Percentiles rank a stretch among this genome's conserved stretches.
Conservation (phyloP, 2,113 vertebrate species). For the Pelusios castaneus region DNA sequence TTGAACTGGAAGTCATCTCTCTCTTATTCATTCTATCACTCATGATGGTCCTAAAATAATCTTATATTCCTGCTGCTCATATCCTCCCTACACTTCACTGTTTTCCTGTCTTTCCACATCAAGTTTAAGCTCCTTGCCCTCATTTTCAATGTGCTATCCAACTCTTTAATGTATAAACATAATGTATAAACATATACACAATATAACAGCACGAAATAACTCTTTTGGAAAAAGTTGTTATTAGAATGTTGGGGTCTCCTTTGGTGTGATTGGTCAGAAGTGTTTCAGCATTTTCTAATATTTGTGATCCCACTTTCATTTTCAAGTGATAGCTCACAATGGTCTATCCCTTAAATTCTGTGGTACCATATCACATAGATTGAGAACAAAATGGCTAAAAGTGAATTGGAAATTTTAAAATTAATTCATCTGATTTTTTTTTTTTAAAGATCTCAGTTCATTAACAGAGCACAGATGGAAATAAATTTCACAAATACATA, state of each 20-base stretch:
- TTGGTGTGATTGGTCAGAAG: not conserved
- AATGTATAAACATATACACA: not conserved
- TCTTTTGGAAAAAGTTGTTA: not conserved
- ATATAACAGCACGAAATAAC: not conserved
- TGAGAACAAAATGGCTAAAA: not conserved
- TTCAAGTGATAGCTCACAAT: not conserved
- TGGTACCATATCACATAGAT: not conserved
- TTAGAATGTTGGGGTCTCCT: not conserved
- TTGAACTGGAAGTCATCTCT: not conserved
- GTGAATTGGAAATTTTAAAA: not conserved
- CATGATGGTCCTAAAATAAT: not conserved
- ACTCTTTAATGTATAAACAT: not conserved
- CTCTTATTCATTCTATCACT: not conserved
- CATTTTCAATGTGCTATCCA: not conserved
- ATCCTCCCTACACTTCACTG: not conserved
- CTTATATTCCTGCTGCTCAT: not conserved
- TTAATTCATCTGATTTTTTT: not conserved
- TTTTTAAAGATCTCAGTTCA: not conserved
- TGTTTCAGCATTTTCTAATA: not conserved
- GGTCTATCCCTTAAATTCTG: not conserved
- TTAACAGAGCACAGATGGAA: accelerated
- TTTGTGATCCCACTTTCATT: not conserved
- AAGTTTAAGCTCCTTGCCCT: not conserved
- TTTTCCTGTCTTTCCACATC: not conserved
- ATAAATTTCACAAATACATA: not conserved